Percentiles rank a stretch among this genome's conserved stretches.
phyloP scores from a whole-genome alignment of 2,113 vertebrate genomes.

The Paraplagusia blochii region DNA sequence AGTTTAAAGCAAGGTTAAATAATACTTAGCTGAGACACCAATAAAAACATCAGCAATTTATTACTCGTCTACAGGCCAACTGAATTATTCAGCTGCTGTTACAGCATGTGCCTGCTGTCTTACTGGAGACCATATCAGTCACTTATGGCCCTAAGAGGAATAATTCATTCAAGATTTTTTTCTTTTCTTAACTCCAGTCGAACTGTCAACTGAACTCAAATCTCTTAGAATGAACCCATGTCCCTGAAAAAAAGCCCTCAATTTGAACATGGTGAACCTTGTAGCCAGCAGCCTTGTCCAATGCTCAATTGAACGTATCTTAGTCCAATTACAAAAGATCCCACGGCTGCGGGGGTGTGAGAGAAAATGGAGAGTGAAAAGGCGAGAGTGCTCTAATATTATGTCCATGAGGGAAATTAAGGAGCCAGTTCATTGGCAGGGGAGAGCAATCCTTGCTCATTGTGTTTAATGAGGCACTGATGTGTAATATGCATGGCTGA shows the following conservation, averaged over 20 bases:
- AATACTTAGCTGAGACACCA: constrained; percentile 78
- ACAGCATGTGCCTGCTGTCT: constrained; percentile 48
- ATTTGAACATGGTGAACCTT: constrained; percentile 34
- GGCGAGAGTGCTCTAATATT: constrained; percentile 56
- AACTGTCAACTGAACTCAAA: too few relatives aligned
- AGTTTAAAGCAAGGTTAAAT: constrained; percentile 82
- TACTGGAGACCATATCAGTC: constrained; percentile 65
- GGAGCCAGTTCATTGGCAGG: constrained; percentile 73
- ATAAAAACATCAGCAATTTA: constrained; percentile 78
- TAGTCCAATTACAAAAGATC: constrained; percentile 62
- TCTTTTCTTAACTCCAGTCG: too few relatives aligned
- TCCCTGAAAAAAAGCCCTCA: too few relatives aligned
- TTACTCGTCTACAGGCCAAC: constrained; percentile 69
- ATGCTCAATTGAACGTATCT: constrained; percentile 44
- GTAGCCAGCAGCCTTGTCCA: constrained; percentile 57
- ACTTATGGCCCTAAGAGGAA: constrained; percentile 54
- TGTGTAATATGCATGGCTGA: constrained; percentile 78
- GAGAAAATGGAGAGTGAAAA: constrained; percentile 10
- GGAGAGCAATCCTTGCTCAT: constrained; percentile 74
- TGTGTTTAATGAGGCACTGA: constrained; percentile 81
- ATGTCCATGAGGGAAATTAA: constrained; percentile 79
- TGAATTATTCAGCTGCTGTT: constrained; percentile 73
- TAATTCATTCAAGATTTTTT: too few relatives aligned
- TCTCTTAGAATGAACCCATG: too few relatives aligned
- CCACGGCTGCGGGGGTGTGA: constrained; percentile 10